These are phyloP conservation scores for Leptopilina clavipes DNA, from an alignment of 1,140 invertebrate species.

Conservation along the genomic window DNA sequence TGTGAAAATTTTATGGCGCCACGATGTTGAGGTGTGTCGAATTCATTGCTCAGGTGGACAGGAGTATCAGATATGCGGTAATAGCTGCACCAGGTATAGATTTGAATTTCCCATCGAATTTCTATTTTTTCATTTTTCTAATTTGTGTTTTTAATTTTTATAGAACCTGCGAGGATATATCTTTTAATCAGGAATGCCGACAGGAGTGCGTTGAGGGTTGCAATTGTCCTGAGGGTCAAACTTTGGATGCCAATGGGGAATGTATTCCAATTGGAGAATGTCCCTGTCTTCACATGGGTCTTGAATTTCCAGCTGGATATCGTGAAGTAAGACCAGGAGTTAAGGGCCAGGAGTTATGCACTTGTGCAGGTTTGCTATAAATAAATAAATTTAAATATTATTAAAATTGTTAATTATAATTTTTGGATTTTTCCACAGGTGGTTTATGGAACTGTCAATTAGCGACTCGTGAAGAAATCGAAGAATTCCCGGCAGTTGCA, in stretches of 20 bases:
- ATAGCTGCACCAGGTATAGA: constrained; percentile 75
- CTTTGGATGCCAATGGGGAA: constrained; percentile 81
- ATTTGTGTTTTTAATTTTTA: not conserved
- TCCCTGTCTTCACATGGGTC: constrained; percentile 83
- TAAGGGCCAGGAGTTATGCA: constrained; percentile 82
- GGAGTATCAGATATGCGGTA: constrained; percentile 82
- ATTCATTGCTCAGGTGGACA: constrained; percentile 86
- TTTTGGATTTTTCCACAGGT: constrained; percentile 44
- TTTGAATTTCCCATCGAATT: not conserved
- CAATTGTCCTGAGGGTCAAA: constrained; percentile 86
- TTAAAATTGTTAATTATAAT: too few species aligned
- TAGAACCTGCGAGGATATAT: constrained; percentile 42
- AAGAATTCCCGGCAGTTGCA: constrained; percentile 77
- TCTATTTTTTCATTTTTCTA: constrained; percentile 2
- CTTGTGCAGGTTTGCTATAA: constrained; percentile 78
- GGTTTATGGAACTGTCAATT: constrained; percentile 82
- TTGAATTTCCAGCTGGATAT: constrained; percentile 84
- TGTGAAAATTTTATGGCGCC: constrained; percentile 84
- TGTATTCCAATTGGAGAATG: constrained; percentile 87
- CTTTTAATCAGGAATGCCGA: constrained; percentile 71
- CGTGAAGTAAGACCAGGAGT: constrained; percentile 81
- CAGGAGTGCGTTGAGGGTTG: constrained; percentile 90
- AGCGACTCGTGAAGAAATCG: constrained; percentile 79
- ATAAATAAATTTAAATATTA: not conserved
- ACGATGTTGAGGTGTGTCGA: constrained; percentile 85